Evolutionary conservation across 1,140 invertebrate genomes (phyloP).

Genomic region (Drosophila nigromelanica): DNA sequence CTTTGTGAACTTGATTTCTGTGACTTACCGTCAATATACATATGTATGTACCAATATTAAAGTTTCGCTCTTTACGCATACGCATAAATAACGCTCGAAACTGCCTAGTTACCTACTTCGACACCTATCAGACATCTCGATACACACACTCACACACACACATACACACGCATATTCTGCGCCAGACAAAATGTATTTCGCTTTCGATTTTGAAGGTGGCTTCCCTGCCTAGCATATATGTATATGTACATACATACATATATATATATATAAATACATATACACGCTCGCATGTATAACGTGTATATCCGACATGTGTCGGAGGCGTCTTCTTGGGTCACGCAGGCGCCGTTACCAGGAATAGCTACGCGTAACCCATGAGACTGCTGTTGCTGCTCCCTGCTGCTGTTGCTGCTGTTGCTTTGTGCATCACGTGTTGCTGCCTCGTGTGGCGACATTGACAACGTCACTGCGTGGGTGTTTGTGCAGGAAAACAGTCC

Average conservation of each 20-base stretch:
- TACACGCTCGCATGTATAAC: constrained; percentile 2
- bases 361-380: constrained; percentile 32
- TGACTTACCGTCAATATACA: neutral
- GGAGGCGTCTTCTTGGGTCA: constrained; percentile 32
- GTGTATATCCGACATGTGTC: constrained; percentile 22
- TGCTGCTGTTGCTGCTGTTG: constrained; percentile 12
- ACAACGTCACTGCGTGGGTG: constrained; percentile 26
- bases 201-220: constrained; percentile 69
- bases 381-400: constrained; percentile 8
- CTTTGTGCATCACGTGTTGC: constrained; percentile 67
- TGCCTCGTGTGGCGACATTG: constrained; percentile 55
- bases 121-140: constrained; percentile 23
- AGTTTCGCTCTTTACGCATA: constrained; percentile 3
- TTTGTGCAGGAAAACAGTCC: neutral
- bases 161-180: neutral
- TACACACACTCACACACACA: constrained; percentile 20
- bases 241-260: constrained; percentile 5
- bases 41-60: constrained; percentile 14
- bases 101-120: constrained; percentile 38
- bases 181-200: constrained; percentile 57
- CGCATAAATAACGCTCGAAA: neutral
- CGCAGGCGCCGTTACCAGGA: neutral
- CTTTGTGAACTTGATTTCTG: neutral
- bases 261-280: neutral
- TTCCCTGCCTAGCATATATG: neutral